Conservation (phyloP, 2,113 vertebrate genomes). For the Cephalophus harveyi region DNA sequence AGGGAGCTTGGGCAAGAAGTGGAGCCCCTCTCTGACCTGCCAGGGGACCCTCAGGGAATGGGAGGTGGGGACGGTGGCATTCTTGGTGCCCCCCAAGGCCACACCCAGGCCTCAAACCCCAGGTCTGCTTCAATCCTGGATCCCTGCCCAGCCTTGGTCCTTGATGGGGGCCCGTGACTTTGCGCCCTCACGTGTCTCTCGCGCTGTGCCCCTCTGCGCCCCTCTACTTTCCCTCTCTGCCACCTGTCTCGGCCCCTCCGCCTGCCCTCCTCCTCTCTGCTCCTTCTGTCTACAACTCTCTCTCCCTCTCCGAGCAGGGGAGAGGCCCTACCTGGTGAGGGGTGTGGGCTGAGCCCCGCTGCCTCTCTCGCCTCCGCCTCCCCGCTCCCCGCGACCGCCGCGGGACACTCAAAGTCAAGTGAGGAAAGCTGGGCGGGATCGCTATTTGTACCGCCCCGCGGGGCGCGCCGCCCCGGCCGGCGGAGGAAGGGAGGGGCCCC, state of each 20-base stretch:
- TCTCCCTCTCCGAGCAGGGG: not conserved
- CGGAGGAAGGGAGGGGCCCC: not conserved
- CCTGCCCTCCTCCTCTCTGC: not conserved
- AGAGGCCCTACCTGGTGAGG: constrained; percentile 65
- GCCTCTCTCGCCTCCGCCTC: constrained; percentile 51
- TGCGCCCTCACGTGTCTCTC: not conserved
- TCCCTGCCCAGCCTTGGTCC: not conserved
- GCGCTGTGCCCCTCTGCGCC: not conserved
- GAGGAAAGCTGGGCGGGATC: constrained; percentile 41
- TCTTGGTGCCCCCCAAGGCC: not conserved
- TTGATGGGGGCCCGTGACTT: not conserved
- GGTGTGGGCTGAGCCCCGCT: constrained; percentile 59
- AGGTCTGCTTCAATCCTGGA: not conserved
- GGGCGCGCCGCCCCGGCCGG: not conserved
- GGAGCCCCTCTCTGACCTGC: not conserved
- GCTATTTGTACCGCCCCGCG: constrained; percentile 57
- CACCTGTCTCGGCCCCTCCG: not conserved
- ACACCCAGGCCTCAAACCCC: not conserved
- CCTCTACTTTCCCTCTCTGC: not conserved
- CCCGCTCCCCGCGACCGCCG: not conserved
- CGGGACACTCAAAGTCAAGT: constrained; percentile 43
- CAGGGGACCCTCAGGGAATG: not conserved
- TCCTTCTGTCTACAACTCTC: not conserved
- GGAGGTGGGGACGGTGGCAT: not conserved
- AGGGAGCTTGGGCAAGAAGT: not conserved